Evolutionary conservation across 2,113 vertebrate species (phyloP).

Genomic region (Nycticryphes semicollaris): DNA sequence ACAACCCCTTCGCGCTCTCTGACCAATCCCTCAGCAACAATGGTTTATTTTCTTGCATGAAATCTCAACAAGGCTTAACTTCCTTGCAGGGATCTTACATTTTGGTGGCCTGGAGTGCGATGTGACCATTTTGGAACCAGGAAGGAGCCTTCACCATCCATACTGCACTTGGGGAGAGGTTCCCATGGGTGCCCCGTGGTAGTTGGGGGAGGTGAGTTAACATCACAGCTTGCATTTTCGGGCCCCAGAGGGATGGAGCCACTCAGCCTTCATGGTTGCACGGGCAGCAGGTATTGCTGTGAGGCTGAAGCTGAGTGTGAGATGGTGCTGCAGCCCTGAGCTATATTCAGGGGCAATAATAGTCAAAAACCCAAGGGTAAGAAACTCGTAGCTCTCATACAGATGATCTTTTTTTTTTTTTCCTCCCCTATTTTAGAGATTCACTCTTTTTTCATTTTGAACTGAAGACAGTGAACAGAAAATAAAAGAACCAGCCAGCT

Average conservation of each 20-base stretch:
- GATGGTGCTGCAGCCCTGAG: not conserved
- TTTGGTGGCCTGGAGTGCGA: fast-evolving
- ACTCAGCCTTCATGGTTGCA: not conserved
- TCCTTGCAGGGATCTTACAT: not conserved
- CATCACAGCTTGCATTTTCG: fast-evolving
- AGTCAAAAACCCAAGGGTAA: not conserved
- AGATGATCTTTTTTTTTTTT: not conserved
- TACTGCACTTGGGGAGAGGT: fast-evolving
- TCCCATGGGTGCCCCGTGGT: not conserved
- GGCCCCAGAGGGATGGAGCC: not conserved
- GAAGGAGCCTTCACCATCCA: not conserved
- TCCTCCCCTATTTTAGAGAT: not conserved
- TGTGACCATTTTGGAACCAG: fast-evolving
- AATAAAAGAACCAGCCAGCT: not conserved
- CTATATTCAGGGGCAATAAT: not conserved
- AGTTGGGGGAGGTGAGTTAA: not conserved
- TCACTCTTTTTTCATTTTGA: not conserved
- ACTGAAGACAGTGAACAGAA: not conserved
- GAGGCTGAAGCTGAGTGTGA: not conserved
- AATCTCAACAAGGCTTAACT: not conserved
- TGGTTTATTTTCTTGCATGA: not conserved
- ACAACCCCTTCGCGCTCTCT: not conserved
- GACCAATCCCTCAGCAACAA: fast-evolving
- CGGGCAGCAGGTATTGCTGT: not conserved
- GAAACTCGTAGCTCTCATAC: not conserved